phyloP scores from a whole-genome alignment of 2,113 vertebrate species.

The Oryzias javanicus region DNA sequence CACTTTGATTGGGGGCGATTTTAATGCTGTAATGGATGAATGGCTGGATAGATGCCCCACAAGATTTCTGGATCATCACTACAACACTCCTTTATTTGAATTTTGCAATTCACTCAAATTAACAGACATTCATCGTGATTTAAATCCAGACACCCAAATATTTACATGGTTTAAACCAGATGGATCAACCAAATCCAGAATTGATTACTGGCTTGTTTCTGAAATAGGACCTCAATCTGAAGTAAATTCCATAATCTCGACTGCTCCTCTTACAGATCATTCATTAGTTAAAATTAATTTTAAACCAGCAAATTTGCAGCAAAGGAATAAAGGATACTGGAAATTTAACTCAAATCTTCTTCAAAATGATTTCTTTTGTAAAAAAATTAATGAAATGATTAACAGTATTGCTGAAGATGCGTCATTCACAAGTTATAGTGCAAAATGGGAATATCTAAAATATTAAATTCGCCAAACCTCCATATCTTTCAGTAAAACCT shows the following conservation, averaged over 20 bases:
- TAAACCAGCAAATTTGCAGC: neutral
- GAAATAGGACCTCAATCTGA: neutral
- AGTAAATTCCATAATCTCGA: neutral
- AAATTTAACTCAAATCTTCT: conserved; percentile 5
- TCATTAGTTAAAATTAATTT: neutral
- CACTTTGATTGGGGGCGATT: neutral
- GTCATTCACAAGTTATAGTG: neutral
- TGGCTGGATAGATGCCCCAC: neutral
- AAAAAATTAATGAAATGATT: neutral
- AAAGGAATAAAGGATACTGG: neutral
- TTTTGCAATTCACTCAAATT: neutral
- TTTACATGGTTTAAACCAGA: conserved; percentile 4
- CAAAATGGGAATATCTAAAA: neutral
- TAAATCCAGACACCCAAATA: neutral
- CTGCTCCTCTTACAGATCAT: neutral
- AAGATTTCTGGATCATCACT: neutral
- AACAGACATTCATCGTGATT: neutral
- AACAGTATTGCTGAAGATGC: neutral
- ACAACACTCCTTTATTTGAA: neutral
- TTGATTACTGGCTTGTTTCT: conserved; percentile 7
- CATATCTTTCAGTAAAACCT: neutral
- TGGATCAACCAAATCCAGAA: neutral
- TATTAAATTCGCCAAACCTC: neutral
- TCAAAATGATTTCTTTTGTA: neutral
- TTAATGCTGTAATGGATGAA: neutral